Evolutionary conservation across 2,113 vertebrate genomes (phyloP).

Genomic region (Pseudonaja textilis): DNA sequence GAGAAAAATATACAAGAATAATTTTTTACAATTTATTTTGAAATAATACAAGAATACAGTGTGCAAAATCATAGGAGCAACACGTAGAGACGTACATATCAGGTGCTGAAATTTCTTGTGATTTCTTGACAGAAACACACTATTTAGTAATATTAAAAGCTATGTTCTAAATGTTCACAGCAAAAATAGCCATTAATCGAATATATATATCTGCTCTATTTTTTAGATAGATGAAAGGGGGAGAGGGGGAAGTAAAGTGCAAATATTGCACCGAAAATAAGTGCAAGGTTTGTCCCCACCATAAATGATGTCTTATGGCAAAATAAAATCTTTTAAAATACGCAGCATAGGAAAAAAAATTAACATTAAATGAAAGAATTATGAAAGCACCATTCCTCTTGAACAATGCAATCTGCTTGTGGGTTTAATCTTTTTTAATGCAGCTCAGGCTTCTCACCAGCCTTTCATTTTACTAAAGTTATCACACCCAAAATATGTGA

Average conservation of each 20-base stretch:
- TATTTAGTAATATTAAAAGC: constrained; percentile 77
- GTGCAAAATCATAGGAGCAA: constrained; percentile 95
- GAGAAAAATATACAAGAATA: constrained; percentile 19
- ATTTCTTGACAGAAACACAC: constrained; percentile 73
- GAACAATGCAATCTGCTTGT: constrained; percentile 62
- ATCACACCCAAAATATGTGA: not conserved
- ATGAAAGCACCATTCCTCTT: constrained; percentile 70
- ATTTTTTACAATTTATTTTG: constrained; percentile 89
- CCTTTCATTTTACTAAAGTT: constrained; percentile 24
- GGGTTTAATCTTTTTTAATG: constrained; percentile 36
- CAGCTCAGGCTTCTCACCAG: constrained; percentile 43
- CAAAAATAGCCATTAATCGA: constrained; percentile 67
- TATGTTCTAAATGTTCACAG: constrained; percentile 78
- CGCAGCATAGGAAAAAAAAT: constrained; percentile 72
- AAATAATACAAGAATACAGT: constrained; percentile 99
- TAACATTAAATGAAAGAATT: constrained; percentile 66
- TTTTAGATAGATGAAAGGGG: constrained; percentile 66
- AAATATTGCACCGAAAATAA: constrained; percentile 78
- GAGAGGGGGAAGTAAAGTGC: constrained; percentile 74
- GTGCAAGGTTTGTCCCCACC: constrained; percentile 83
- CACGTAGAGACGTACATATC: constrained; percentile 82
- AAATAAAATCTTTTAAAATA: constrained; percentile 67
- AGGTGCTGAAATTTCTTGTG: constrained; percentile 80
- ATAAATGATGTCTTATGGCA: constrained; percentile 70
- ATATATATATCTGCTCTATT: constrained; percentile 60